Conservation (phyloP, 1,140 invertebrate species). For the Drosophila watanabei region DNA sequence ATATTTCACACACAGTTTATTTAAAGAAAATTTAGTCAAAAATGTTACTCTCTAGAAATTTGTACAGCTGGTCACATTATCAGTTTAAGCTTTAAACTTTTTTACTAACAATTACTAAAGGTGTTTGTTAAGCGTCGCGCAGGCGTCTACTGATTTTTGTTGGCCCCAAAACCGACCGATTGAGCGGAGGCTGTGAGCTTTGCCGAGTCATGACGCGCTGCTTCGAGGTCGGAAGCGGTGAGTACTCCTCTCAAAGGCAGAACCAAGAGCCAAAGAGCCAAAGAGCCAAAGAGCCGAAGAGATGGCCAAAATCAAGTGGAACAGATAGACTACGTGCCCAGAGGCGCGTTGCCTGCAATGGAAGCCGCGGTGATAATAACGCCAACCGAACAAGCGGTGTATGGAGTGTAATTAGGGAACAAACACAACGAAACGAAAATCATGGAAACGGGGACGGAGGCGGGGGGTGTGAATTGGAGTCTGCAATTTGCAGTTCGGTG, state of each 20-base stretch:
- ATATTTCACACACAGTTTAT: neutral
- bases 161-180: conserved; percentile 13
- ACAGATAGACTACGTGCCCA: conserved; percentile 69
- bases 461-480: conserved; percentile 28
- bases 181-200: conserved; percentile 40
- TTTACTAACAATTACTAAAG: neutral
- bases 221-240: conserved; percentile 40
- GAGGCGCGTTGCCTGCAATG: conserved; percentile 58
- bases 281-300: conserved; percentile 41
- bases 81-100: neutral
- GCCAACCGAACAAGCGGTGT: conserved; percentile 10
- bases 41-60: neutral
- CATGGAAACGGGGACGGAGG: neutral
- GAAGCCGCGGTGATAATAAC: conserved; percentile 52
- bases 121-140: conserved; percentile 30
- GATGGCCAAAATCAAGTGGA: conserved; percentile 44
- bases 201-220: conserved; percentile 41
- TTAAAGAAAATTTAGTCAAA: neutral
- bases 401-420: conserved; percentile 64
- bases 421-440: conserved; percentile 46
- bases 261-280: conserved; percentile 31
- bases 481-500: conserved; percentile 40
- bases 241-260: conserved; percentile 43
- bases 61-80: neutral
- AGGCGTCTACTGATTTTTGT: conserved; percentile 54